phyloP scores from a whole-genome alignment of 2,888 invertebrate species.

The Palloptera scutellata region DNA sequence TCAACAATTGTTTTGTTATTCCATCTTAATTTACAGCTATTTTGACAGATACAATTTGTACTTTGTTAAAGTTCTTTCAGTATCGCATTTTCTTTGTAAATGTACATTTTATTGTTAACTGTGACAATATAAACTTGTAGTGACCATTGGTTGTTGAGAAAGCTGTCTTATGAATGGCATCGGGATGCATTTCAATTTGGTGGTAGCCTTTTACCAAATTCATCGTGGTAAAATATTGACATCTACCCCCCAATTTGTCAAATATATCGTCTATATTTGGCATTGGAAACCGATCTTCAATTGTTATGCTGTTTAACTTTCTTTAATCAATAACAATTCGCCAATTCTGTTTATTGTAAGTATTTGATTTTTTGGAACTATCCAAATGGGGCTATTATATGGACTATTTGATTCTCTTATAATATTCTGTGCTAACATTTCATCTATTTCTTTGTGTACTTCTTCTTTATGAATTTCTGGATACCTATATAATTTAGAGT shows the following conservation, averaged over 20 bases:
- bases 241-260: conserved; percentile 34
- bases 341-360: no score
- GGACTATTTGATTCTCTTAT: no score
- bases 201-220: conserved; percentile 32
- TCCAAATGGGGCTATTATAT: no score
- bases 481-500: conserved; percentile 25
- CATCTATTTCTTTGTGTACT: conserved; percentile 25
- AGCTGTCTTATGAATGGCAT: conserved; percentile 46
- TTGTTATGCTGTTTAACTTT: no score
- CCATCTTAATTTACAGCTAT: conserved; percentile 13
- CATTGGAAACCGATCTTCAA: no score
- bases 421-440: no score
- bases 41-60: neutral
- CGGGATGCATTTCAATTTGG: conserved; percentile 26
- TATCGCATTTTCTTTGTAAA: conserved; percentile 7
- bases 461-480: no score
- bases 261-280: conserved; percentile 32
- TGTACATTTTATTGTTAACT: conserved; percentile 16
- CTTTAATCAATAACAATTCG: no score
- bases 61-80: conserved; percentile 1
- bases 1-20: conserved; percentile 13
- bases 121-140: conserved; percentile 44
- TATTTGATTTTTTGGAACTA: no score
- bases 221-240: conserved; percentile 16
- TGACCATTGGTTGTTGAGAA: conserved; percentile 48